Percentiles rank a stretch among this genome's conserved stretches.
phyloP scores from a whole-genome alignment of 2,113 vertebrate species.

The Henicopernis longicauda region DNA sequence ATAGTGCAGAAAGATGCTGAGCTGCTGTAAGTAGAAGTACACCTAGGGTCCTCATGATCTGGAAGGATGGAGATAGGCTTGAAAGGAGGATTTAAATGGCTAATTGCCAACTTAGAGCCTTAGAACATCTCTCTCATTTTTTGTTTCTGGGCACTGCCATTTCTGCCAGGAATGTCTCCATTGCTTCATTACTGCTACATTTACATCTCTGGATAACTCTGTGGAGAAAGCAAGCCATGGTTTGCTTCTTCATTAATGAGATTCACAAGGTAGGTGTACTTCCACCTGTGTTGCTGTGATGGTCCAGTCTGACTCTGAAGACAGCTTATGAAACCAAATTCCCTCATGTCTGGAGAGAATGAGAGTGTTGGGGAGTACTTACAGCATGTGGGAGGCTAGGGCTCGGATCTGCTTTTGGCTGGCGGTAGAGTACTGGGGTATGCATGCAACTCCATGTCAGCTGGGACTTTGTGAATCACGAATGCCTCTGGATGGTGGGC shows the following conservation, averaged over 20 bases:
- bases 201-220: not conserved
- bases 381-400: not conserved
- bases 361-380: not conserved
- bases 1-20: not conserved
- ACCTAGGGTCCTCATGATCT: not conserved
- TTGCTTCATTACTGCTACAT: not conserved
- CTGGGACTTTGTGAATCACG: not conserved
- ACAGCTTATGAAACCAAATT: not conserved
- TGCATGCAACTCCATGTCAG: not conserved
- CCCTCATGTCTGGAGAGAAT: not conserved
- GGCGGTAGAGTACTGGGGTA: not conserved
- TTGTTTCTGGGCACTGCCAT: not conserved
- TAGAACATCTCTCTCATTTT: not conserved
- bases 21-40: not conserved
- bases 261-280: not conserved
- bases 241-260: not conserved
- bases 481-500: not conserved
- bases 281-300: not conserved
- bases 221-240: not conserved
- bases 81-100: not conserved
- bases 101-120: not conserved
- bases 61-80: not conserved
- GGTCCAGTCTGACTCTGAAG: not conserved
- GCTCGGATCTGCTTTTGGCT: not conserved
- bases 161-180: not conserved